Evolutionary conservation across 2,113 vertebrate species (phyloP), one percentile per base, ranked within the genome.

Genomic region (Nothocercus julius): DNA sequence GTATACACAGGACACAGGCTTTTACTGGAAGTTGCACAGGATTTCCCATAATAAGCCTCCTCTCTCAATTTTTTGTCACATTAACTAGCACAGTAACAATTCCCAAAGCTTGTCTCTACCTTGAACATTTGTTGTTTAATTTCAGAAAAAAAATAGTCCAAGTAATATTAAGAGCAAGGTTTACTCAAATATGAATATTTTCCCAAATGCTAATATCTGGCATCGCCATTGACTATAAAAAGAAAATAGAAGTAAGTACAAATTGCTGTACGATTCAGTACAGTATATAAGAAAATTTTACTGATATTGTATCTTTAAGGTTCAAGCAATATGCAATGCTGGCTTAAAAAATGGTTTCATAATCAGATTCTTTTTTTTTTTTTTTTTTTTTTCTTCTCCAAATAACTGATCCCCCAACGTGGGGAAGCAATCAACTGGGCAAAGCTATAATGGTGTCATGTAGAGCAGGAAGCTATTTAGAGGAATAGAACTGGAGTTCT

Each of bases 331-430:
- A 20, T 59, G 74, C 34, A 2, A 17, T 87, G 27, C 19, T 44
- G 32, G 73, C 34, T 56, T 49, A 77, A 51, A 80, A 62, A 77
- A n/a, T 53, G 11, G 5, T 34, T 85, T 89, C 27, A 20, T 81
- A 81, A 75, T 75, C 47, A 64, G 47, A 58, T 80, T 25, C 53
- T 38, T 44, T 36, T 36, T 36, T 36, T n/a, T 79, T 88, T 81
- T 92, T 77, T 73, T 81, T 92, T 78, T n/a, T 79, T 88, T 81
- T 92, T 77, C 67, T 81, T 92, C 72, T 62, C 67, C 40, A 62
- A 17, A 62, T 56, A 84, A 67, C 59, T 44, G 40, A 38, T 59
- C 63, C 27, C n/a, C 51, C 56, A 64, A 36, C 7, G 32, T 87
- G 82, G 73, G 54, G 54, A 56, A 80, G 28, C 68, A 74, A 3